Evolutionary conservation across 2,797 vertebrate species (phyloP).

Genomic region (Coregonus sp.): DNA sequence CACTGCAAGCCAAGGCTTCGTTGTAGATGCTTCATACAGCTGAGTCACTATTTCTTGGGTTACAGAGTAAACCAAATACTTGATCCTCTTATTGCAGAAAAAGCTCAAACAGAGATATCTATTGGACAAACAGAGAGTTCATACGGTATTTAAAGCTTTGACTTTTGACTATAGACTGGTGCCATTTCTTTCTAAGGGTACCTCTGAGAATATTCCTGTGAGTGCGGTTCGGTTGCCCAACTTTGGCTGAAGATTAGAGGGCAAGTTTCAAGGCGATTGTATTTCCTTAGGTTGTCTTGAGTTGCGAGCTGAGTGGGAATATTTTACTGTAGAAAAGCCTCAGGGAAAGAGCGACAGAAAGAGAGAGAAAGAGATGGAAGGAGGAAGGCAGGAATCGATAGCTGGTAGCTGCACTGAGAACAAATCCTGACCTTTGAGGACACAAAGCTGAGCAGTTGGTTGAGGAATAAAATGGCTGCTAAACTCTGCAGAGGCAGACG

Average conservation of each 20-base stretch:
- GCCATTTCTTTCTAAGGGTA: conserved; percentile 6
- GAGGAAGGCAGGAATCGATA: conserved; percentile 4
- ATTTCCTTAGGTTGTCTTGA: conserved; percentile 12
- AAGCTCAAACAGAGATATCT: too few species aligned
- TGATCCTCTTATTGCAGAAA: neutral
- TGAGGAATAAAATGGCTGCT: neutral
- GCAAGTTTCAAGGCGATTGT: conserved; percentile 15
- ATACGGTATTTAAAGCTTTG: neutral
- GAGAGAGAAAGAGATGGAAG: conserved; percentile 1
- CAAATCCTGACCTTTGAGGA: conserved; percentile 19
- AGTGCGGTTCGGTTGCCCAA: neutral
- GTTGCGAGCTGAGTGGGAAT: conserved; percentile 1
- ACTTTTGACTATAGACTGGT: neutral
- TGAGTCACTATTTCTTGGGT: neutral
- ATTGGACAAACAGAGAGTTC: too few species aligned
- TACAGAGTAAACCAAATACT: neutral
- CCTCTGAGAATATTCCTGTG: neutral
- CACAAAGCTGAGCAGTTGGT: neutral
- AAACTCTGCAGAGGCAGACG: neutral
- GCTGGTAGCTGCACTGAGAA: neutral
- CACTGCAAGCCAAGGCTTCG: neutral
- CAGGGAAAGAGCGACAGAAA: neutral
- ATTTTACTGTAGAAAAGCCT: conserved; percentile 16
- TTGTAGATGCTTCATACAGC: neutral
- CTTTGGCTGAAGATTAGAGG: conserved; percentile 9